Conservation (phyloP, 2,797 vertebrate species). For the Pristis pectinata region DNA sequence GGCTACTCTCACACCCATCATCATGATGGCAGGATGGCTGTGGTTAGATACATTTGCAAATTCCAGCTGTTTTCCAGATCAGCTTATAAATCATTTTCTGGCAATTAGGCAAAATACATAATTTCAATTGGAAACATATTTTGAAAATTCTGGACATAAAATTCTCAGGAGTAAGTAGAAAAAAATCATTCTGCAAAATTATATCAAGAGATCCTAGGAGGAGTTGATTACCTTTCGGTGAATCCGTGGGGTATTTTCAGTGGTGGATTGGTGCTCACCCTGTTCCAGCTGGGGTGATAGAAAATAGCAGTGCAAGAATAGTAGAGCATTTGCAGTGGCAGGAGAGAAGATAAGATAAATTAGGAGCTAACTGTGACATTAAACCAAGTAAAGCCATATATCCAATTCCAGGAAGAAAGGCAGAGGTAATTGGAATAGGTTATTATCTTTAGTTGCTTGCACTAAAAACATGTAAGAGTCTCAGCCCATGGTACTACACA, state of each 20-base stretch:
- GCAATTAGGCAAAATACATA: not conserved
- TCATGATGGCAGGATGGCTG: not conserved
- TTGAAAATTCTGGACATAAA: not conserved
- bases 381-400: not conserved
- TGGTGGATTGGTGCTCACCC: not conserved
- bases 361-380: not conserved
- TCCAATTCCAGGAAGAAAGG: not conserved
- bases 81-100: not conserved
- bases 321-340: not conserved
- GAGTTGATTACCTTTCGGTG: not conserved
- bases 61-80: not conserved
- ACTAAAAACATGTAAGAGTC: too few species aligned
- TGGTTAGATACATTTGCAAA: not conserved
- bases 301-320: not conserved
- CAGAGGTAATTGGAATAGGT: not conserved
- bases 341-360: not conserved
- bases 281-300: not conserved
- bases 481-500: too few species aligned
- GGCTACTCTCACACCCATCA: not conserved
- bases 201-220: not conserved
- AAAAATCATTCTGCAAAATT: not conserved
- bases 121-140: constrained; percentile 6
- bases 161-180: not conserved
- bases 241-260: not conserved
- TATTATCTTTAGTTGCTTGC: too few species aligned